Evolutionary conservation across 2,113 vertebrate genomes (phyloP).

Genomic region (Girardinichthys multiradiatus): DNA sequence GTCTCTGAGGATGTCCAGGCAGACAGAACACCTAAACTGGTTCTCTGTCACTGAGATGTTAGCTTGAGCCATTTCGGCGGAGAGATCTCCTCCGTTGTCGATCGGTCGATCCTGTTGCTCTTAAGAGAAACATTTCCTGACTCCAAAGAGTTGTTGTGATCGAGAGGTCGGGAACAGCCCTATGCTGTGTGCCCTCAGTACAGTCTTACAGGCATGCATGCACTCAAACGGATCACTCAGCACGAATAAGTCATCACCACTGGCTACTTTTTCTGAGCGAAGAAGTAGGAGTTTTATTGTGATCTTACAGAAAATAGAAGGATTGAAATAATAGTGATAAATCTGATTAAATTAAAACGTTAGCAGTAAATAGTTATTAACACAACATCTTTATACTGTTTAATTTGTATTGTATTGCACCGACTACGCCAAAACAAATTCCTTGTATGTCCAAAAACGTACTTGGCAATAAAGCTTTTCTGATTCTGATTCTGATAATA

Average conservation of each 20-base stretch:
- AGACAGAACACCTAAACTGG: constrained; percentile 77
- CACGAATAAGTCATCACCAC: too few species aligned
- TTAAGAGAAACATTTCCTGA: background rate
- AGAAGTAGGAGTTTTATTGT: background rate
- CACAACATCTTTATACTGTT: too few species aligned
- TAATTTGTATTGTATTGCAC: too few species aligned
- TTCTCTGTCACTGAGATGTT: constrained; percentile 77
- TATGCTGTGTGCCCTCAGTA: background rate
- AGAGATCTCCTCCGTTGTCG: background rate
- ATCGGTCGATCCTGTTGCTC: background rate
- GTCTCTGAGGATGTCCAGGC: constrained; percentile 74
- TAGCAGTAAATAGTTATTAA: background rate
- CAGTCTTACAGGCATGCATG: constrained; percentile 22
- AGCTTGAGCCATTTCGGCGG: constrained; percentile 65
- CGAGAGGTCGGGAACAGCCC: constrained; percentile 17
- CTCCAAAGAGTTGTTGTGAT: constrained; percentile 19
- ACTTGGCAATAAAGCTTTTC: too few species aligned
- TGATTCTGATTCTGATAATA: too few species aligned
- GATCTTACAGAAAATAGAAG: background rate
- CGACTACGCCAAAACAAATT: too few species aligned
- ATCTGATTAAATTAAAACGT: background rate
- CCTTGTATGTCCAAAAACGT: too few species aligned
- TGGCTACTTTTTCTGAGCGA: background rate
- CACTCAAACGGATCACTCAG: background rate
- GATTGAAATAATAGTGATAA: background rate